Evolutionary conservation across 2,797 vertebrate species (phyloP), one percentile per base, ranked within the genome.

Genomic region (Acestrorhynchus altus): DNA sequence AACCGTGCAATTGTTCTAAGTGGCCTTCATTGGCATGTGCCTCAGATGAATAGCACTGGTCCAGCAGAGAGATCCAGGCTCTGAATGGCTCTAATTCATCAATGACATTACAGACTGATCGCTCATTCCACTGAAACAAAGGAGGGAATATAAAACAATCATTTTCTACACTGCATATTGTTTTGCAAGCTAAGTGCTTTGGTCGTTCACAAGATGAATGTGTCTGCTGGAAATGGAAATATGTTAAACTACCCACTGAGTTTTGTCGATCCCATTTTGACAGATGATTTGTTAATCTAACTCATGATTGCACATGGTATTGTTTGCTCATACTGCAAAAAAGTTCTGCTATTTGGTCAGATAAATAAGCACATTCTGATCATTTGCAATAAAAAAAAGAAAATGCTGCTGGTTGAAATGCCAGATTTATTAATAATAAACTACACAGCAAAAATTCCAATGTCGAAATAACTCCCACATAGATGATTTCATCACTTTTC

Each of bases 241-340:
- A 65, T 81, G 40, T 78, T 78, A 49, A 81, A 78, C 56, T 76
- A 76, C 59, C 67, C 72, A 75, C 35, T 5, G 65, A 67, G 64
- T 70, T 82, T 73, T 15, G 70, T 83, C 64, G 39, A 78, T 78
- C 76, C 49, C 24, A 61, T 74, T 81, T 81, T 77, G 81, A 79
- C 81, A 75, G 70, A 85, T 77, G 74, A 79, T 79, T 77, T 74
- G 70, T 81, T 83, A 79, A 85, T 72, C 70, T 81, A 76, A 77
- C 79, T 77, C 72, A 35, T 78, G 80, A 80, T 71, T 78, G 78
- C 76, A 52, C 52, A 74, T 51, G 1, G 28, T 74, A 66, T 76
- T 76, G 63, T 78, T 83, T 70, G 64, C 70, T 80, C 60, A 57
- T 65, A 70, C 24, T 35, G 61, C 69, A 63, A 16, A 65, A 35